These are phyloP conservation scores for Brachynemurus nebulosus DNA, from an alignment of 2,888 invertebrate genomes.

Conservation along the genomic window DNA sequence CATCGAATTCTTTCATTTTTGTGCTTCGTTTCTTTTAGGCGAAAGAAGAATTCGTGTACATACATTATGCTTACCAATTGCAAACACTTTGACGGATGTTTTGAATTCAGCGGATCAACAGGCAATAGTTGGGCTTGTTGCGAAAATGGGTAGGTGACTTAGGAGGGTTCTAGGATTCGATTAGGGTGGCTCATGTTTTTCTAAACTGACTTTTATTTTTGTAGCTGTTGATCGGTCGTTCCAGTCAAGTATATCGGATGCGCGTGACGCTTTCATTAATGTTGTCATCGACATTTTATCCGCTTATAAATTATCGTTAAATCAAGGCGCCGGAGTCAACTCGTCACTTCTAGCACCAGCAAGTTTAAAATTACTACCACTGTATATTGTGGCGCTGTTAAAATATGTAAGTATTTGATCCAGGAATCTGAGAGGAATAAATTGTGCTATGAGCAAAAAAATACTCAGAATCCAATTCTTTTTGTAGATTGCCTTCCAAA, in stretches of 20 bases:
- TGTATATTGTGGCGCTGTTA: conserved; percentile 77
- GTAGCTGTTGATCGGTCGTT: conserved; percentile 82
- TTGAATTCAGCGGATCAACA: conserved; percentile 85
- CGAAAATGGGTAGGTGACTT: conserved; percentile 76
- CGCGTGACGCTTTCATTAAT: conserved; percentile 91
- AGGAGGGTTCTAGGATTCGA: not conserved
- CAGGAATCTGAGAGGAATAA: not conserved
- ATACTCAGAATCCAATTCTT: too few species aligned
- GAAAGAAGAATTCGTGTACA: conserved; percentile 96
- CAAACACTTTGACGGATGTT: conserved; percentile 70
- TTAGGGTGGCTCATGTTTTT: conserved; percentile 2
- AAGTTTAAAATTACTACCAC: conserved; percentile 68
- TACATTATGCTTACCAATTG: conserved; percentile 88
- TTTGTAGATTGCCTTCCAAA: conserved; percentile 70
- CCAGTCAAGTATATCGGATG: conserved; percentile 76
- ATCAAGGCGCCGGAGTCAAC: conserved; percentile 40
- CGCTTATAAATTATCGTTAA: conserved; percentile 53
- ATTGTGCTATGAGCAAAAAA: conserved; percentile 4
- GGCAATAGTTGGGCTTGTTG: conserved; percentile 78
- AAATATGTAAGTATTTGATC: conserved; percentile 62
- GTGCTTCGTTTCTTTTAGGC: conserved; percentile 36
- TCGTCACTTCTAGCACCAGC: conserved; percentile 61
- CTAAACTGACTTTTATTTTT: conserved; percentile 15
- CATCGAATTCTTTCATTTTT: not conserved
- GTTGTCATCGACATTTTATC: conserved; percentile 81